Evolutionary conservation across 2,888 invertebrate species (phyloP), one percentile per base, ranked within the genome.

Genomic region (Parnassius glacialis): DNA sequence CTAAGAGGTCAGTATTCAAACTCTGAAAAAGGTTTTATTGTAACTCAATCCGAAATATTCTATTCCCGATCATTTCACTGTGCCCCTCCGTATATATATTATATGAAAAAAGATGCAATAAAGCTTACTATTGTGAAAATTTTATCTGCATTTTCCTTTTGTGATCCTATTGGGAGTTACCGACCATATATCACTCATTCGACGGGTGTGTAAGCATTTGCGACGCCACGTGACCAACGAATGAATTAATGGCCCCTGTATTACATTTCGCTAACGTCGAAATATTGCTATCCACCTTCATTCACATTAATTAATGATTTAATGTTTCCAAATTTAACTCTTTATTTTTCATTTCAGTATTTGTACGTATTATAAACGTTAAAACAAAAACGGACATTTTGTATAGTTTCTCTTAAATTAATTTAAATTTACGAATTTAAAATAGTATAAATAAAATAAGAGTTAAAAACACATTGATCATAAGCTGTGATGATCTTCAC

Each of bases 151-250:
- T 59, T 52, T 57, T 44, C 55, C 52, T 61, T 61, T 61, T 59
- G 55, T 58, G 44, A 61, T 55, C 20, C 55, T 61, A 48, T 61
- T 60, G 63, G 59, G 63, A 57, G 63, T 59, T 57, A 50, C 63
- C 63, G 63, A 65, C 74, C 77, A 83, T 84, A 83, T 78, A 80
- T 83, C 81, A 83, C 79, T 70, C 72, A 75, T 79, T 83, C 83
- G 81, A 82, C 82, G 80, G 78, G 80, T 80, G 80, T 80, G 81
- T 80, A 80, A 83, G 80, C 80, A 82, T 80, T 77, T 73, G 78
- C 76, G 81, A 80, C 78, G 81, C 76, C 80, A 78, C 79, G 83
- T 79, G 83, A 75, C 80, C 74, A 76, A 74, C 71, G 47, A 54
- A 75, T 71, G 77, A 79, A 85, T 86, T 84, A 84, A 86, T 84